These are phyloP conservation scores for Callocephalon fimbriatum DNA, from an alignment of 2,113 vertebrate species.

Conservation along the genomic window DNA sequence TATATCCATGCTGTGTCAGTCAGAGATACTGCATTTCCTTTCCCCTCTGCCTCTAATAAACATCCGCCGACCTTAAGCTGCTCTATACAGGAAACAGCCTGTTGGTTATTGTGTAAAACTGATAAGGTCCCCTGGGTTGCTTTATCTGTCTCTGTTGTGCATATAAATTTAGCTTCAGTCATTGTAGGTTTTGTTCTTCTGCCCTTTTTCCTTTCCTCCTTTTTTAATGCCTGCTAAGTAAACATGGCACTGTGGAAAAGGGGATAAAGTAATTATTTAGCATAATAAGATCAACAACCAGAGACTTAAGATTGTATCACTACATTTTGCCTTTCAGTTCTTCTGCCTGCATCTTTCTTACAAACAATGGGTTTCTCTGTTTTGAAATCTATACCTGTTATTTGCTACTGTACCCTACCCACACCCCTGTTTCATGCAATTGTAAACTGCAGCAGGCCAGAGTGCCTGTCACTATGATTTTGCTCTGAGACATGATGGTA, in stretches of 20 bases:
- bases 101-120: constrained; percentile 71
- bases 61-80: constrained; percentile 67
- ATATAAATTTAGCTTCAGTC: constrained; percentile 60
- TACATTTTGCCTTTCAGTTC: constrained; percentile 20
- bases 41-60: constrained; percentile 69
- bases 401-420: constrained; percentile 15
- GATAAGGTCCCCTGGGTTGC: constrained; percentile 61
- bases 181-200: constrained; percentile 58
- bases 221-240: constrained; percentile 55
- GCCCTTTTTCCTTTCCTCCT: constrained; percentile 41
- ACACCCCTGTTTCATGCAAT: neutral
- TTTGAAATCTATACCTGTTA: constrained; percentile 53
- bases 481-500: constrained; percentile 23
- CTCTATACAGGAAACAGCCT: constrained; percentile 68
- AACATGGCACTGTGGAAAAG: constrained; percentile 54
- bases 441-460: constrained; percentile 32
- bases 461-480: constrained; percentile 55
- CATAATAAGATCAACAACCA: constrained; percentile 2
- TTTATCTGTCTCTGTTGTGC: constrained; percentile 54
- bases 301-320: constrained; percentile 25
- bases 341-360: neutral
- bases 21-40: constrained; percentile 70
- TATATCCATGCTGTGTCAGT: constrained; percentile 64
- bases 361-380: constrained; percentile 24
- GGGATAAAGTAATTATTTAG: constrained; percentile 49